Evolutionary conservation across 2,888 invertebrate genomes (phyloP), one percentile per base, ranked within the genome.

Genomic region (Tiliacea citrago): DNA sequence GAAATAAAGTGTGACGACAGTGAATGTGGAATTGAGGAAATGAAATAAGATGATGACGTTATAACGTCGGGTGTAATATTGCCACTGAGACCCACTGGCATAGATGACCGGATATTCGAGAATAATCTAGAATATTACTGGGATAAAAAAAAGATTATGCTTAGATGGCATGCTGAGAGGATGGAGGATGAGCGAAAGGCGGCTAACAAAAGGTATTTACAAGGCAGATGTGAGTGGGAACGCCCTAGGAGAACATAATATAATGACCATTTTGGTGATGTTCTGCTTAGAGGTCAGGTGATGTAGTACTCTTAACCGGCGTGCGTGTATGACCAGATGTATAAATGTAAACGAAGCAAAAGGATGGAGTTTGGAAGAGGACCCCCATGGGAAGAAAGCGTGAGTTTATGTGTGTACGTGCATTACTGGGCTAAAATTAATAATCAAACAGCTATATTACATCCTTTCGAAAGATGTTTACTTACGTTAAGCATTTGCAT

Each of bases 401-500:
- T 21, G 7, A 35, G 6, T 29, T 29, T 58, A 29, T 18, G 16
- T 58, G 10, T 13, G n/a, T 55, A 24, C 9, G 42, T 39, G 39
- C 7, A 7, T 39, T 39, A 39, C 39, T 39, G 7, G 39, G 39
- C 2, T 39, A 39, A 39, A 39, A 39, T 39, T 10, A n/a, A n/a
- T 53, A 12, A 53, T n/a, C 51, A n/a, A 1, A n/a, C 12, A 21
- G 51, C 51, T 21, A 2, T 21, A 29, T 29, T 29, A 3, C 29
- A 51, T 21, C n/a, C n/a, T n/a, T 13, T 29, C 2, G 6, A 0
- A 47, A n/a, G 16, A 45, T 42, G 3, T 57, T 39, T n/a, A 84
- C 83, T 77, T 53, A 83, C 83, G 7, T 51, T 47, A 0, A 85
- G 57, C 0, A 68, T 39, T 72, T 85, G 77, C 16, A 72, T 45